Conservation (phyloP, 1,140 invertebrate species). For the Drosophila novamexicana region DNA sequence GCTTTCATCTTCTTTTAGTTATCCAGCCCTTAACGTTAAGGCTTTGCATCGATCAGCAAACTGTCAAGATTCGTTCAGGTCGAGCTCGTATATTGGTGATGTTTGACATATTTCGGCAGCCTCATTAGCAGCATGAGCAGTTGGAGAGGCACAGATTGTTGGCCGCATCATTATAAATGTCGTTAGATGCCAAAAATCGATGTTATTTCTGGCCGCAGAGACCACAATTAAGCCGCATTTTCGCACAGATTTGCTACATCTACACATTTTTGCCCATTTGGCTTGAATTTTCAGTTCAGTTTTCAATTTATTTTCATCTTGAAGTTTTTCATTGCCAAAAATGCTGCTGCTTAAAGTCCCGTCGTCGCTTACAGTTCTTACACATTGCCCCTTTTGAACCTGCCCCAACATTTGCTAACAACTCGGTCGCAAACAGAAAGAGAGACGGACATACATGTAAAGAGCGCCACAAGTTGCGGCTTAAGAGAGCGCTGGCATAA, state of each 20-base stretch:
- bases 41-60: no score
- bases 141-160: neutral
- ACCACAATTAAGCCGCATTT: slow-evolving; percentile 45
- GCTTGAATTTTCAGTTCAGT: neutral
- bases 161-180: slow-evolving; percentile 43
- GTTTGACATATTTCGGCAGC: slow-evolving; percentile 16
- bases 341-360: neutral
- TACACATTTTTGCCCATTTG: neutral
- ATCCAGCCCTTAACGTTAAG: no score
- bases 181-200: slow-evolving; percentile 14
- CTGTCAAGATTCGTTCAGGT: neutral
- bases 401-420: neutral
- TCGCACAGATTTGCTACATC: neutral
- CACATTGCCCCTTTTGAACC: neutral
- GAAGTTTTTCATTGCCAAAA: neutral
- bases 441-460: neutral
- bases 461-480: slow-evolving; percentile 4
- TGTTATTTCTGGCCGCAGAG: slow-evolving; percentile 30
- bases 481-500: slow-evolving; percentile 31
- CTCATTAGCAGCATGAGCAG: slow-evolving; percentile 19
- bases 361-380: no score
- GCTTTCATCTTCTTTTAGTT: no score
- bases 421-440: neutral
- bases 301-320: neutral
- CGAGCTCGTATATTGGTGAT: no score